A percentile compares a stretch with the other conserved stretches of the same genome.
Evolutionary conservation across 2,888 invertebrate species (phyloP).

Genomic region (Oxytorus armatus): DNA sequence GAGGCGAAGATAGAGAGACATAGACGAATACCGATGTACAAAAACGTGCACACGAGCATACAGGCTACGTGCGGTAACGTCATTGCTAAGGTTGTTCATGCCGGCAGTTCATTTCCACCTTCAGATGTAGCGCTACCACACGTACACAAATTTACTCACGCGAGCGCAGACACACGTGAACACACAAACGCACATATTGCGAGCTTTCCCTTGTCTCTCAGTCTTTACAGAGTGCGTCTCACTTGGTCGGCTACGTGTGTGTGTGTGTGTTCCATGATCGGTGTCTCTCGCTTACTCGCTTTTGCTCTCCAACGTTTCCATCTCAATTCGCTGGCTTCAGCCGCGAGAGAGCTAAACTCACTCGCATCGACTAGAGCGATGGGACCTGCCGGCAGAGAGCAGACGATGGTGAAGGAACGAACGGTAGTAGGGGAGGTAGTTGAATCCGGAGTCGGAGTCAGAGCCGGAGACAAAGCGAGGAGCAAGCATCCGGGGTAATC

Average conservation of each 20-base stretch:
- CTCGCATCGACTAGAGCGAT: slow-evolving; percentile 57
- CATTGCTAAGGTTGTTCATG: slow-evolving; percentile 81
- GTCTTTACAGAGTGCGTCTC: slow-evolving; percentile 14
- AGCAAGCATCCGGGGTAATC: slow-evolving; percentile 80
- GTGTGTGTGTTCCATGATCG: slow-evolving; percentile 69
- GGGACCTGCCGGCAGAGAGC: slow-evolving; percentile 54
- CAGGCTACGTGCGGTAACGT: slow-evolving; percentile 69
- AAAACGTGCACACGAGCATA: not conserved
- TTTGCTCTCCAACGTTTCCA: slow-evolving; percentile 66
- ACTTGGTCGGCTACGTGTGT: slow-evolving; percentile 42
- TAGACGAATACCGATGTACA: slow-evolving; percentile 69
- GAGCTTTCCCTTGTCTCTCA: not conserved
- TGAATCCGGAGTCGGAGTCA: slow-evolving; percentile 74
- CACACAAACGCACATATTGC: not conserved
- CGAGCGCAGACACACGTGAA: not conserved
- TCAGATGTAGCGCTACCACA: slow-evolving; percentile 72
- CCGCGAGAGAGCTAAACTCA: slow-evolving; percentile 42
- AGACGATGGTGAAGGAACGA: slow-evolving; percentile 58
- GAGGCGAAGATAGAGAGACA: slow-evolving; percentile 73
- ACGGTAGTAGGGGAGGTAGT: slow-evolving; percentile 73
- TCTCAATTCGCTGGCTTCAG: slow-evolving; percentile 63
- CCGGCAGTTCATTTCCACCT: slow-evolving; percentile 81
- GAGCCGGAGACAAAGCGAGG: slow-evolving; percentile 80
- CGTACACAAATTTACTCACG: slow-evolving; percentile 52
- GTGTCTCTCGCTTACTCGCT: slow-evolving; percentile 70